Base-by-base conservation (phyloP, 2,797 vertebrate species). In the Cheirogaleus major region DNA sequence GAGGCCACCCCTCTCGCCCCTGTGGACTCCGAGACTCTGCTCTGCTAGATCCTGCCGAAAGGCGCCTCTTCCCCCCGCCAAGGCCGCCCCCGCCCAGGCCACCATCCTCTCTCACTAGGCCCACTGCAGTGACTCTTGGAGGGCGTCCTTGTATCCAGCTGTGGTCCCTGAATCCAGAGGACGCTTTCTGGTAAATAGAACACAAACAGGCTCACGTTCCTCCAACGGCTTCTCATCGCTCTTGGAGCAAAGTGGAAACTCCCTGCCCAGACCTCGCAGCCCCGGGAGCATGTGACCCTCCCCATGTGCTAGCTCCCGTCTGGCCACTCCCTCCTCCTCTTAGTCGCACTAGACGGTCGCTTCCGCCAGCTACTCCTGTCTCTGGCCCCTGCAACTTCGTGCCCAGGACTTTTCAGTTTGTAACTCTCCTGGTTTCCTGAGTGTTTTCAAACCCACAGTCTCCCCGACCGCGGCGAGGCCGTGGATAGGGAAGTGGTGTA, bases 261-360 rank as follows among this genome's bases (percentile, higher is more conserved):
- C 14, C 55, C n/a, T 15, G 7, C 0, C 0, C 1, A 59, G 55
- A 13, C 25, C 4, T 41, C 52, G 38, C 0, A 43, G 41, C 10
- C 52, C 20, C 38, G n/a, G n/a, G n/a, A n/a, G n/a, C n/a, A n/a
- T 0, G 1, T 10, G n/a, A 63, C 45, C 0, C 10, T 35, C 13
- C 10, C 2, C 17, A 0, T 1, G 1, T 6, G 3, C 22, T 32
- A 10, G n/a, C n/a, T 5, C 43, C 35, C 15, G 1, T 25, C 41
- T 3, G 18, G 18, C 43, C 18, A 15, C 15, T 7, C 30, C n/a
- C 61, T 22, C 13, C 1, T 15, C 27, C 18, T n/a, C 55, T 9
- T 50, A 65, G 18, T 15, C 20, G 20, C 52, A 14, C 12, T 43
- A 20, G 22, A 69, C 30, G 43, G 41, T n/a, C 14, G 9, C 55